Evolutionary conservation across 2,113 vertebrate species (phyloP).

Genomic region (Ailurus styani): DNA sequence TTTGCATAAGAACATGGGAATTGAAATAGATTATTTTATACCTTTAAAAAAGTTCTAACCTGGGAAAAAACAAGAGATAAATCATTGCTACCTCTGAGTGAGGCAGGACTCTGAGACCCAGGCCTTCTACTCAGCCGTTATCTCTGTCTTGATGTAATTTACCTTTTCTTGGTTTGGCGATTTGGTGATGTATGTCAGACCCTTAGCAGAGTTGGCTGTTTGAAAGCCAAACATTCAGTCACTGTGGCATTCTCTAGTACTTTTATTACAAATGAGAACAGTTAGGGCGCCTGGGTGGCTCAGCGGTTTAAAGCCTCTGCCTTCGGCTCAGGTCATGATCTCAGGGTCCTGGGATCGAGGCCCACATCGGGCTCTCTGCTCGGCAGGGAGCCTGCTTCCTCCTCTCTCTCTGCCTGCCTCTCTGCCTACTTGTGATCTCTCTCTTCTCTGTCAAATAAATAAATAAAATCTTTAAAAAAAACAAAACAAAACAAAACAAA

Average conservation of each 20-base stretch:
- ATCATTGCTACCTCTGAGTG: background rate
- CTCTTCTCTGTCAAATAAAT: too few species aligned
- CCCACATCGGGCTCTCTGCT: too few species aligned
- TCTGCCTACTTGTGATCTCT: too few species aligned
- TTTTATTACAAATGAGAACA: constrained; percentile 4
- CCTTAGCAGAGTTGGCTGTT: background rate
- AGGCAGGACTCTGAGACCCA: background rate
- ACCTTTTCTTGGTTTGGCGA: background rate
- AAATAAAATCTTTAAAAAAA: too few species aligned
- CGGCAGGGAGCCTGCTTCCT: too few species aligned
- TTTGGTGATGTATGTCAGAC: background rate
- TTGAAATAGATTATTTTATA: constrained; percentile 22
- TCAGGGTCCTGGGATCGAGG: too few species aligned
- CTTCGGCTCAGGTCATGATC: too few species aligned
- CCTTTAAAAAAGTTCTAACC: background rate
- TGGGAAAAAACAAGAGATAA: background rate
- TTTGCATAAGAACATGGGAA: background rate
- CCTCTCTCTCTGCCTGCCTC: too few species aligned
- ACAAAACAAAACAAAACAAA: too few species aligned
- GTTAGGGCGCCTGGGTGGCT: too few species aligned
- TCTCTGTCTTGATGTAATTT: background rate
- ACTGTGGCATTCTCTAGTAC: background rate
- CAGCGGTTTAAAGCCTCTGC: too few species aligned
- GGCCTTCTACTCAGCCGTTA: background rate
- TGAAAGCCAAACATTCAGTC: background rate